Evolutionary conservation across 2,888 invertebrate genomes (phyloP), one percentile per base, ranked within the genome.

Genomic region (Callyntrura sp.): DNA sequence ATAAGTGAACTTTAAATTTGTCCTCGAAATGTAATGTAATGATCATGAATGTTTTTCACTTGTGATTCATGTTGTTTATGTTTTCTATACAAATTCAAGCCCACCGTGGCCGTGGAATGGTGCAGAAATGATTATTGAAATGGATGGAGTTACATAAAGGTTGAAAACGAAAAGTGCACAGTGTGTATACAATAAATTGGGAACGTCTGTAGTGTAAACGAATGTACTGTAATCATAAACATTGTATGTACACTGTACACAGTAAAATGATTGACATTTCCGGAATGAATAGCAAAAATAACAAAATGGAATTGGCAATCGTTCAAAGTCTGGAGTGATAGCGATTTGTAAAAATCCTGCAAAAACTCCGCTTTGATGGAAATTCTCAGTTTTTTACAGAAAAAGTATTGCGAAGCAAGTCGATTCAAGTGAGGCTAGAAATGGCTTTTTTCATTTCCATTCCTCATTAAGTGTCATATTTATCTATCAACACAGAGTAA

Each of bases 201-300:
- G 35, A 35, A 35, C 6, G 35, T 35, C n/a, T n/a, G 35, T 35
- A 35, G 28, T 68, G 35, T 35, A 43, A 73, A 45, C 70, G 20
- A 73, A 45, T 73, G 4, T 73, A 45, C n/a, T 17, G 70, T 11
- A 68, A 78, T 78, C 55, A 70, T 86, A 17, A 65, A 48, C 35
- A 57, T 23, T 76, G 35, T 60, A 20, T 35, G 35, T 35, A 35
- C 35, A 35, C 6, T 35, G 35, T 35, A 35, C 35, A 35, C 35
- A 20, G 70, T 45, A 25, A 48, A 84, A 70, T 84, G 81, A 92
- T 82, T 82, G 87, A 87, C 88, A 78, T 73, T 84, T 84, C 88
- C 88, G 55, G 90, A 82, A 83, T 70, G 82, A 62, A 85, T 62
- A 35, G 45, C 43, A 78, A 70, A 73, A 60, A 85, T 62, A 81